Percentiles rank a stretch among this genome's conserved stretches.
Conservation (phyloP, 2,797 vertebrate species). For the Enteromius anoplus region DNA sequence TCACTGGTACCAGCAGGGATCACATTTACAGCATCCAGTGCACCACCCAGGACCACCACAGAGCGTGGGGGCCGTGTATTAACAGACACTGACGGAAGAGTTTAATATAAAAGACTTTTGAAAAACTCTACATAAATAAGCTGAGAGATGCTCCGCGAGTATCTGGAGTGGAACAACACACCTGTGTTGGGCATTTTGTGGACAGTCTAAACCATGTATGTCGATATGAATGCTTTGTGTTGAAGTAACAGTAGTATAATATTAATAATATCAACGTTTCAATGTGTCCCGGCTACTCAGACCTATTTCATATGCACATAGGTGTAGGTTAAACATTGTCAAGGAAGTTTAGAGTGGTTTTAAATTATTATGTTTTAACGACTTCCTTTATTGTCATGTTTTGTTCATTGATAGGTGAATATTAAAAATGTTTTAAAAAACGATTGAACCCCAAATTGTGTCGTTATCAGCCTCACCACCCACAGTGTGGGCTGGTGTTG, state of each 20-base stretch:
- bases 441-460: constrained; percentile 64
- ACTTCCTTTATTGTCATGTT: constrained; percentile 70
- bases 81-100: constrained; percentile 72
- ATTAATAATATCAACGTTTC: constrained; percentile 36
- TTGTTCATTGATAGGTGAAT: constrained; percentile 71
- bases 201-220: constrained; percentile 20
- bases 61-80: constrained; percentile 91
- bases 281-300: constrained; percentile 45
- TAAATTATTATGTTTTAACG: constrained; percentile 79
- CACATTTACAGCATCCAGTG: constrained; percentile 90
- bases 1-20: constrained; percentile 94
- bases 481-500: constrained; percentile 67
- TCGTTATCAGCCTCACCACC: constrained; percentile 67
- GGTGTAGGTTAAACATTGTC: constrained; percentile 64
- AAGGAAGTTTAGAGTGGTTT: constrained; percentile 76
- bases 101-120: constrained; percentile 62
- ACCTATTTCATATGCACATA: constrained; percentile 41
- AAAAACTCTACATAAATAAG: constrained; percentile 61
- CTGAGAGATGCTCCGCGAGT: constrained; percentile 47
- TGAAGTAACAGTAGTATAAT: constrained; percentile 17
- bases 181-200: constrained; percentile 31
- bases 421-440: constrained; percentile 65
- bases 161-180: constrained; percentile 35
- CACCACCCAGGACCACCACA: constrained; percentile 90
- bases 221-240: constrained; percentile 34